Conservation (phyloP, 35 echinoderm and acorn worm species). For the Lytechinus pictus region DNA sequence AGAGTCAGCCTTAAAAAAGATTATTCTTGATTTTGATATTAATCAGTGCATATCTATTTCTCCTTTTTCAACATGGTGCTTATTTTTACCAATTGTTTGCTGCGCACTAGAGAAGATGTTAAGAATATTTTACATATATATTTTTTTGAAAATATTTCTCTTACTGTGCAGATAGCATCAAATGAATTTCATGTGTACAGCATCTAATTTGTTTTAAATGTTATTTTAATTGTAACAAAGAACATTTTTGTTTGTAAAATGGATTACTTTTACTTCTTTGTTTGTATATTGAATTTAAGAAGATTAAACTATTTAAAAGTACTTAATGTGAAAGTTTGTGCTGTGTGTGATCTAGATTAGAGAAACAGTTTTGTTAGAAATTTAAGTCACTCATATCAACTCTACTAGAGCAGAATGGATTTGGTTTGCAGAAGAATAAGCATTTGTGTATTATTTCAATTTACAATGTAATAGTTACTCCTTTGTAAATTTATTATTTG, state of each 20-base stretch:
- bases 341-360: conserved; percentile 50
- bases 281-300: conserved; percentile 7
- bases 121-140: background rate
- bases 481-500: background rate
- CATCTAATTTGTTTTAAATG: background rate
- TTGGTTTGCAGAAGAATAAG: background rate
- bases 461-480: background rate
- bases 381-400: background rate
- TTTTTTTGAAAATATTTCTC: background rate
- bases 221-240: conserved; percentile 11
- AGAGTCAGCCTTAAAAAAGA: too few relatives aligned
- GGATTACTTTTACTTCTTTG: background rate
- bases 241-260: background rate
- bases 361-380: background rate
- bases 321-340: conserved; percentile 42
- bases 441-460: background rate
- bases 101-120: background rate
- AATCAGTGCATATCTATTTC: background rate
- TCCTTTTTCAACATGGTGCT: background rate
- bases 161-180: background rate
- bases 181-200: conserved; percentile 4
- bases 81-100: background rate
- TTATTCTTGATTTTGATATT: background rate
- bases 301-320: conserved; percentile 40
- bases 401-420: background rate